Conservation (phyloP, 2,113 vertebrate genomes). For the Burhinus oedicnemus region DNA sequence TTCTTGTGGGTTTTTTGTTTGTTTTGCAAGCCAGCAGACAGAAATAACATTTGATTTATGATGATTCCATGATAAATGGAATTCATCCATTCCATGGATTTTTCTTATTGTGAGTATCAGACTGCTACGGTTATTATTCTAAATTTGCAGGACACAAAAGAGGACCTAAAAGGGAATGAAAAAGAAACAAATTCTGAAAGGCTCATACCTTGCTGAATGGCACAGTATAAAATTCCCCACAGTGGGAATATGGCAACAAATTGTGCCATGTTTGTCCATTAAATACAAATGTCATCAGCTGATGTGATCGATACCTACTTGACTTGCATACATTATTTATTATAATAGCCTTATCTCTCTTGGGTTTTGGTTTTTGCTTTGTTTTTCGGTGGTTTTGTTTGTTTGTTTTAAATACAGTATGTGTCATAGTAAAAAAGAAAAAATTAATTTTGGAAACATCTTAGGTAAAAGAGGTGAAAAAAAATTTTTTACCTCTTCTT, state of each 20-base stretch:
- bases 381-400: not conserved
- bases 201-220: not conserved
- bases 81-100: not conserved
- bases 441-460: not conserved
- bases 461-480: not conserved
- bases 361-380: accelerated
- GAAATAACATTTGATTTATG: not conserved
- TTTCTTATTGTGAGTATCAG: not conserved
- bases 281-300: not conserved
- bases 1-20: not conserved
- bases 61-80: not conserved
- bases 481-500: not conserved
- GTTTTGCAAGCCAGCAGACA: not conserved
- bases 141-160: not conserved
- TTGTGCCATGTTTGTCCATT: not conserved
- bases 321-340: not conserved
- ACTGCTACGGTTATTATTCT: not conserved
- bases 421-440: not conserved
- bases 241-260: not conserved
- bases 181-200: not conserved
- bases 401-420: not conserved
- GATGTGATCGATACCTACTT: not conserved
- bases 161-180: not conserved
- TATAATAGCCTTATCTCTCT: not conserved
- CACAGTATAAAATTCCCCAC: not conserved